Base-by-base conservation (phyloP, 2,113 vertebrate species). In the Synodontis membranacea region DNA sequence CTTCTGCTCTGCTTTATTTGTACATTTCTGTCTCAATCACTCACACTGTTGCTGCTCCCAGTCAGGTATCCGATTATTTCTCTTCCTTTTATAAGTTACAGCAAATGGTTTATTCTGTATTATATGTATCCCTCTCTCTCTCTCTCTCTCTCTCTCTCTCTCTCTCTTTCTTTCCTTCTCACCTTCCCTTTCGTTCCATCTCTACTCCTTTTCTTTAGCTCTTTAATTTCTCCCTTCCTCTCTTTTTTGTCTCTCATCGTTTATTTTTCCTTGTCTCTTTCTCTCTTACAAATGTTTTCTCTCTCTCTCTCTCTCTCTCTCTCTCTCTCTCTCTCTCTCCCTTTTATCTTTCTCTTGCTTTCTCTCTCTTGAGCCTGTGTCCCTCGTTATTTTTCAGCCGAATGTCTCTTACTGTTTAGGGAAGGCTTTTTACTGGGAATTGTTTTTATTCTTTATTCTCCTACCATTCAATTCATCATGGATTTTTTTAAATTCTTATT, bases 1-100 rank as follows among this genome's bases (percentile, higher is more conserved):
- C 34, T 85, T 52, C 44, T n/a, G 10, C 68, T 54, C 5, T 39
- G 68, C 46, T 87, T 87, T 79, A 46, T 82, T 37, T 82, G 62
- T 70, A 50, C 81, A 50, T 82, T 66, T 66, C n/a, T 25, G 79
- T 28, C 42, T 75, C 80, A 37, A 5, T 15, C 9, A 6, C 46
- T 39, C 64, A 42, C 52, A 54, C 78, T 80, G 19, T 74, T 44
- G 21, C 42, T 74, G 21, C 25, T 79, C 46, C 56, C 44, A 50
- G 28, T 3, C 46, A 78, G n/a, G 3, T 4, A 54, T 52, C 50
- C 3, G 11, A 54, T 37, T 54, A 79, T 23, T 56, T 37, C 31
- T 56, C 50, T 56, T 54, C 17, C 5, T 54, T 78, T 78, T 78
- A 48, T 52, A 76, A 7, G n/a, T 34, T 34, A 79, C n/a, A 52